Percentiles rank a stretch among this genome's conserved stretches.
Conservation (phyloP, 1,140 invertebrate species). For the Panonychus citri region DNA sequence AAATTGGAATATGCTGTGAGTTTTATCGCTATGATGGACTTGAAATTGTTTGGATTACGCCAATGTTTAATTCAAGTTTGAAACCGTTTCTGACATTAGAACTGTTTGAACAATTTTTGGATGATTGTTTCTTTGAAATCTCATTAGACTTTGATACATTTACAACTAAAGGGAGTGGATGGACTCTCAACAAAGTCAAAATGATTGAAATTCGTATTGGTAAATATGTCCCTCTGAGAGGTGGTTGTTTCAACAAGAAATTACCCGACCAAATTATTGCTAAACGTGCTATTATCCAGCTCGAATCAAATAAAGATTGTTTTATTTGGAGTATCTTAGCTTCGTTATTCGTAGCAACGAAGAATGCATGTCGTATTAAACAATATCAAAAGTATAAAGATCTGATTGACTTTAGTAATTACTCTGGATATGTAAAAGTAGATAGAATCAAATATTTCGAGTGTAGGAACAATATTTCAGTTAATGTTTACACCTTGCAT, state of each 20-base stretch:
- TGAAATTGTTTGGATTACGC: too few species aligned
- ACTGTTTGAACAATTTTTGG: too few species aligned
- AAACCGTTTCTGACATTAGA: too few species aligned
- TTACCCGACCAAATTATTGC: background rate
- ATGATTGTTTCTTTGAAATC: too few species aligned
- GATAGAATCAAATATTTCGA: conserved; percentile 1
- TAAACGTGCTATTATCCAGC: background rate
- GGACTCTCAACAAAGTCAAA: background rate
- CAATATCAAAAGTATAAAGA: background rate
- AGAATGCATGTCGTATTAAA: background rate
- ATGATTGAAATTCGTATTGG: background rate
- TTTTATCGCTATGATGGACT: too few species aligned
- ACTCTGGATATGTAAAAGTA: background rate
- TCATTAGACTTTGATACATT: background rate
- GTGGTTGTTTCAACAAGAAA: background rate
- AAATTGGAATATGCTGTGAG: too few species aligned
- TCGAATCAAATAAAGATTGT: conserved; percentile 3
- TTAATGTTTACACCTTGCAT: conserved; percentile 1
- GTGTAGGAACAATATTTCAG: background rate
- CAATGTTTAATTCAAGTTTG: too few species aligned
- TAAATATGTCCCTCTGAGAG: background rate
- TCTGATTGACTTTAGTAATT: background rate
- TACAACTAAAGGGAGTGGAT: background rate
- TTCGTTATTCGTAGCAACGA: background rate
- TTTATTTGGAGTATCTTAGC: conserved; percentile 8